These are phyloP conservation scores for Bergia puertoricense DNA, from an alignment of 92 coral and sea anemone species.

Conservation along the genomic window DNA sequence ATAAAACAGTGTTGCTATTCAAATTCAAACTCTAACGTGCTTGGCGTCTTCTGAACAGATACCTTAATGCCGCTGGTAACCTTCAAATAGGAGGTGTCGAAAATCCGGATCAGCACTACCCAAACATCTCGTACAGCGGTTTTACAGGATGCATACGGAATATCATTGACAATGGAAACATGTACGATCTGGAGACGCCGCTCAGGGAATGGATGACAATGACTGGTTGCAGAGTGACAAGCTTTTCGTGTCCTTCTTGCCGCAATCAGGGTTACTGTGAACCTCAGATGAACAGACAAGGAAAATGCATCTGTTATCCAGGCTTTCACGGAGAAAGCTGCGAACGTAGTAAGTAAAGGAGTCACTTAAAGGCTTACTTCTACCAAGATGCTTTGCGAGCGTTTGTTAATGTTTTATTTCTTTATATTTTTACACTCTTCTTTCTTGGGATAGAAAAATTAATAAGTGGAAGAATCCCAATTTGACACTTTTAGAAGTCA, in stretches of 20 bases:
- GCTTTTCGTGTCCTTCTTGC: constrained; percentile 58
- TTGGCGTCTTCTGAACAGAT: constrained; percentile 49
- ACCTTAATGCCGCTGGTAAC: constrained; percentile 82
- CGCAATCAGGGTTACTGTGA: constrained; percentile 84
- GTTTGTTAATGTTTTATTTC: too few species aligned
- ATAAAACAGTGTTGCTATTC: too few species aligned
- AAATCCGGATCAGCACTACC: constrained; percentile 57
- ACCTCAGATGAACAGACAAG: constrained; percentile 56
- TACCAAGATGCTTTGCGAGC: too few species aligned
- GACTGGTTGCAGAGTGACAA: constrained; percentile 69
- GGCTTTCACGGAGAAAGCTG: constrained; percentile 67
- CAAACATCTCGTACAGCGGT: constrained; percentile 70
- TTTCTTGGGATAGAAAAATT: too few species aligned
- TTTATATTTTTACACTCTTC: too few species aligned
- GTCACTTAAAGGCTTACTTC: too few species aligned
- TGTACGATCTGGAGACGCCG: constrained; percentile 87
- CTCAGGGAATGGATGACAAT: constrained; percentile 67
- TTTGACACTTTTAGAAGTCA: too few species aligned
- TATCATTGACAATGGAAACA: constrained; percentile 66
- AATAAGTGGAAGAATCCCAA: too few species aligned
- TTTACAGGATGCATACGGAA: constrained; percentile 91
- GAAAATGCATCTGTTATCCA: constrained; percentile 77
- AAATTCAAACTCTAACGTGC: not conserved
- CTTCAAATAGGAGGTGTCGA: constrained; percentile 93
- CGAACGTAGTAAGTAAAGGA: constrained; percentile 51